Percentiles rank a stretch among this genome's conserved stretches.
Evolutionary conservation across 2,797 vertebrate genomes (phyloP).

Genomic region (Scleropages formosus): DNA sequence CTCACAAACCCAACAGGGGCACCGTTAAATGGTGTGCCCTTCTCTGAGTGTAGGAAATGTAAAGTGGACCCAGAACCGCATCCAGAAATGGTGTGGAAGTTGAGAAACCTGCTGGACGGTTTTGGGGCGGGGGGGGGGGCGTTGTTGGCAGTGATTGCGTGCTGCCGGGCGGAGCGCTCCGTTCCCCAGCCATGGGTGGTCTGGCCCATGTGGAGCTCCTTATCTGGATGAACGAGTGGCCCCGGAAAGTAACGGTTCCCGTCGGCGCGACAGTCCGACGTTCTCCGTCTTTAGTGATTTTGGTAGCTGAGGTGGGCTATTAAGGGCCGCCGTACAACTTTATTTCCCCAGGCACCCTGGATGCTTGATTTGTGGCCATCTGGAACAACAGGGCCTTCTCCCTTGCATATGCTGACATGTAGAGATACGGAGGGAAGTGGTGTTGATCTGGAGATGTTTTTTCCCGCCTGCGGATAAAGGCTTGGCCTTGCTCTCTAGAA

Average conservation of each 20-base stretch:
- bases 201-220: slow-evolving; percentile 48
- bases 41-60: slow-evolving; percentile 49
- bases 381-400: neutral
- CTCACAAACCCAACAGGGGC: neutral
- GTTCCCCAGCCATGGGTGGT: slow-evolving; percentile 61
- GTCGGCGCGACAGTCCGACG: slow-evolving; percentile 16
- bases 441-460: neutral
- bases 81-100: neutral
- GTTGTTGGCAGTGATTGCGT: neutral
- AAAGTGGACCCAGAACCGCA: slow-evolving; percentile 41
- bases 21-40: slow-evolving; percentile 20
- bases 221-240: slow-evolving; percentile 55
- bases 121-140: slow-evolving; percentile 28
- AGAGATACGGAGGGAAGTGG: neutral
- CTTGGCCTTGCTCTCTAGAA: neutral
- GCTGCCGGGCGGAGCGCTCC: neutral
- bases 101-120: slow-evolving; percentile 1
- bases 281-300: neutral
- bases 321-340: neutral
- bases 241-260: slow-evolving; percentile 45
- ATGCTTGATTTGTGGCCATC: neutral
- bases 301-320: neutral
- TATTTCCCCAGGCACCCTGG: slow-evolving; percentile 1
- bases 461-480: neutral
- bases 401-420: slow-evolving; percentile 11